Evolutionary conservation across 2,113 vertebrate genomes (phyloP).

Genomic region (Narcine bancroftii): DNA sequence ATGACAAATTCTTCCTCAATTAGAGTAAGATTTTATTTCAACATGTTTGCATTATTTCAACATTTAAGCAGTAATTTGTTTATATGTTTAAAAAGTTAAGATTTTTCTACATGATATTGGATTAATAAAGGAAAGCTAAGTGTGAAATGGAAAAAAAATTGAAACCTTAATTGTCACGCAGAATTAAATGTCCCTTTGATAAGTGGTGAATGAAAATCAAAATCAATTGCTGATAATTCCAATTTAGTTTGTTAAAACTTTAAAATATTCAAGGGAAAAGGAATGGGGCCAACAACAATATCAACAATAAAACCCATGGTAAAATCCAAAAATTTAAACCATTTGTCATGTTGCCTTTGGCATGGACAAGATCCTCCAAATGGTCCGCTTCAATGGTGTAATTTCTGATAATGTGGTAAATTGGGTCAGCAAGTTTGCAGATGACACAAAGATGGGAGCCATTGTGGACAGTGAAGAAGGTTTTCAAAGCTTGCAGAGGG

Average conservation of each 20-base stretch:
- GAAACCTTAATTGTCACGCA: neutral
- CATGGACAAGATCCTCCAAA: too few relatives aligned
- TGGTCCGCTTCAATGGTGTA: too few relatives aligned
- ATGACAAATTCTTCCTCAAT: neutral
- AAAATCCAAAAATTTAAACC: too few relatives aligned
- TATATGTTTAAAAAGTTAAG: neutral
- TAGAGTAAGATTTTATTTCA: neutral
- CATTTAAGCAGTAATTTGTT: neutral
- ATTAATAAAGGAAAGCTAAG: neutral
- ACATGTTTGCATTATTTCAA: neutral
- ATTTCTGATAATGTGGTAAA: too few relatives aligned
- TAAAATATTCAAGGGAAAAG: neutral
- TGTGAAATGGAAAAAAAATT: neutral
- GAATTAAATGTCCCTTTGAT: neutral
- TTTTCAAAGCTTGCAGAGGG: too few relatives aligned
- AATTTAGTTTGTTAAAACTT: neutral
- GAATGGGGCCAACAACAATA: neutral
- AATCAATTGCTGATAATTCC: neutral
- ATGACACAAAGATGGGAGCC: too few relatives aligned
- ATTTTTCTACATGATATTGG: neutral
- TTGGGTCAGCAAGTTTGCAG: too few relatives aligned
- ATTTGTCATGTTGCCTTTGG: too few relatives aligned
- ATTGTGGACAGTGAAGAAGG: too few relatives aligned
- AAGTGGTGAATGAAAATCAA: neutral
- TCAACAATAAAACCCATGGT: neutral